Evolutionary conservation across 1,140 invertebrate genomes (phyloP).

Genomic region (Copidosoma floridanum): DNA sequence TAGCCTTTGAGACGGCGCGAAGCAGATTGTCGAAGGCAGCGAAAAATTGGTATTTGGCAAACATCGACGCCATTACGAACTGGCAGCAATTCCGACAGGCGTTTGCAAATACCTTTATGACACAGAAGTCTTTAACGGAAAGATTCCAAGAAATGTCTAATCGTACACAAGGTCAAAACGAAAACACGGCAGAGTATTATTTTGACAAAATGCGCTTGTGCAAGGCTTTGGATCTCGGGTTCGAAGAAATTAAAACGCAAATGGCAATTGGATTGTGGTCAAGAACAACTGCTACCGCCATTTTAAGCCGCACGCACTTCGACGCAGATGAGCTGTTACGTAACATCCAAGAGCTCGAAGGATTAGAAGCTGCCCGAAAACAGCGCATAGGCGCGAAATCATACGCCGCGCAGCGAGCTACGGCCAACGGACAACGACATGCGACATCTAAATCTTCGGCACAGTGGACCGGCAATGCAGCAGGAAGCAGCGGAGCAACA

Average conservation of each 20-base stretch:
- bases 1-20: conserved; percentile 24
- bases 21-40: conserved; percentile 8
- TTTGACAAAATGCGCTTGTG: conserved; percentile 22
- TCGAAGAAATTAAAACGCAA: conserved; percentile 15
- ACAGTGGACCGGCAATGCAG: no score
- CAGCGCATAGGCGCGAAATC: no score
- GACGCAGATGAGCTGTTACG: no score
- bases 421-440: no score
- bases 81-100: conserved; percentile 5
- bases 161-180: background rate
- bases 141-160: conserved; percentile 19
- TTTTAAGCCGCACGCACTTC: no score
- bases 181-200: conserved; percentile 15
- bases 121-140: conserved; percentile 6
- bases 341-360: no score
- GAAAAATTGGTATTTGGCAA: conserved; percentile 24
- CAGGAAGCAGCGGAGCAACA: no score
- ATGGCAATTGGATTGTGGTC: no score
- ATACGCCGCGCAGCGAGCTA: no score
- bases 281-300: no score
- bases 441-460: no score
- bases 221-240: background rate
- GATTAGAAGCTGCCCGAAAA: no score
- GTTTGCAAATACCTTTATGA: conserved; percentile 14
- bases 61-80: conserved; percentile 8